A percentile compares a stretch with the other conserved stretches of the same genome.
phyloP scores from a whole-genome alignment of 2,888 invertebrate species.

The Lissonota sp. region DNA sequence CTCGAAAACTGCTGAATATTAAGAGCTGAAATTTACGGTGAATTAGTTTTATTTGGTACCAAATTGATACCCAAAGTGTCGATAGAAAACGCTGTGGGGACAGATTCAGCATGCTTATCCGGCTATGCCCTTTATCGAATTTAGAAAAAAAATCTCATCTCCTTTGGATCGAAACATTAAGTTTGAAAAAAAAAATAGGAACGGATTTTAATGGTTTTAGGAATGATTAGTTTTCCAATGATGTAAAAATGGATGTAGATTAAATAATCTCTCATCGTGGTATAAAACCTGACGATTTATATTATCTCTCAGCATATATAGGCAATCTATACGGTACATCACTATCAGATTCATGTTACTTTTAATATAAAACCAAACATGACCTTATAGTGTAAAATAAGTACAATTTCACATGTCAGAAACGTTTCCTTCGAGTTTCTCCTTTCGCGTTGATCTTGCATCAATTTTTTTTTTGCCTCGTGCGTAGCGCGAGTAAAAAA shows the following conservation, averaged over 20 bases:
- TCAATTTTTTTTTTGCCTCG: slow-evolving; percentile 15
- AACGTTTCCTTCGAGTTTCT: slow-evolving; percentile 45
- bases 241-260: slow-evolving; percentile 9
- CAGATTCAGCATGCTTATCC: too few relatives aligned
- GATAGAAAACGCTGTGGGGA: too few relatives aligned
- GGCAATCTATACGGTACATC: slow-evolving; percentile 63
- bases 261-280: slow-evolving; percentile 9
- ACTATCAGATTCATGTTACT: slow-evolving; percentile 65
- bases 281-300: slow-evolving; percentile 61
- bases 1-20: too few relatives aligned
- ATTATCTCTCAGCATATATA: slow-evolving; percentile 59
- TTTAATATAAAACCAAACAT: slow-evolving; percentile 68
- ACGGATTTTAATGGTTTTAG: too few relatives aligned
- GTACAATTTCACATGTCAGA: slow-evolving; percentile 57
- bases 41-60: too few relatives aligned
- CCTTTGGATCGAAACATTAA: too few relatives aligned
- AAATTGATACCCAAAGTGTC: too few relatives aligned
- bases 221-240: not conserved
- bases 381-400: slow-evolving; percentile 63
- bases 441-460: not conserved
- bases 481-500: slow-evolving; percentile 13
- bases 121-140: too few relatives aligned
- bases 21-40: too few relatives aligned
- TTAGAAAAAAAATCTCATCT: too few relatives aligned
- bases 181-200: too few relatives aligned